Percentiles rank a stretch among this genome's conserved stretches.
Evolutionary conservation across 2,888 invertebrate genomes (phyloP).

Genomic region (Vannuccia rotundouncinata): DNA sequence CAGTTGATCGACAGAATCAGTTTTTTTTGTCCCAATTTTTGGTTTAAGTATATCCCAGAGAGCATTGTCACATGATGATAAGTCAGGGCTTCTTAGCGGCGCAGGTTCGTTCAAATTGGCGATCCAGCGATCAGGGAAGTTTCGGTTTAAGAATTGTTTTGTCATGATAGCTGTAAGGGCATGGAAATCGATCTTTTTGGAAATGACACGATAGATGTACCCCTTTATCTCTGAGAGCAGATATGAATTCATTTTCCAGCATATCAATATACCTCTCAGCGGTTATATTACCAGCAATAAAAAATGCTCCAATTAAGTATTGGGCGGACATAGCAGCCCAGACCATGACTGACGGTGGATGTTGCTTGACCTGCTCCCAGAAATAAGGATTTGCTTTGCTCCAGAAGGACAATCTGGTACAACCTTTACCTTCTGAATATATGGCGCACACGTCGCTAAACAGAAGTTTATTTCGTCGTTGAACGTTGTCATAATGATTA

Average conservation of each 20-base stretch:
- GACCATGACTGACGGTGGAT: slow-evolving; percentile 24
- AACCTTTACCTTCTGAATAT: slow-evolving; percentile 28
- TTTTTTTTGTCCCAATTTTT: neutral
- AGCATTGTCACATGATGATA: slow-evolving; percentile 8
- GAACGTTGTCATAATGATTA: slow-evolving; percentile 32
- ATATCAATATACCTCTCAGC: slow-evolving; percentile 21
- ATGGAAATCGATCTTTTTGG: slow-evolving; percentile 9
- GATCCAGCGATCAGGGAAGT: slow-evolving; percentile 28
- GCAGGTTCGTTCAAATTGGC: neutral
- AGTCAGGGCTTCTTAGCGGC: slow-evolving; percentile 7
- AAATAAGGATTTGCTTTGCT: slow-evolving; percentile 11
- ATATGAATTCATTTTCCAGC: slow-evolving; percentile 20
- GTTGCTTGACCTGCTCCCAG: slow-evolving; percentile 19
- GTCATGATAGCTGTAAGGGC: slow-evolving; percentile 25
- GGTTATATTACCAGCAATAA: neutral
- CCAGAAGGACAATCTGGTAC: slow-evolving; percentile 7
- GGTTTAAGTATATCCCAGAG: slow-evolving; percentile 8
- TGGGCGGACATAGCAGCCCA: slow-evolving; percentile 23
- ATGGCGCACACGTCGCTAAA: slow-evolving; percentile 5
- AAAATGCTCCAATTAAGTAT: slow-evolving; percentile 11
- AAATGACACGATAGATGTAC: slow-evolving; percentile 12
- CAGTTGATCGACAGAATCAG: slow-evolving; percentile 1
- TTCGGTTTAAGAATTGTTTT: slow-evolving; percentile 12
- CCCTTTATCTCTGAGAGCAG: slow-evolving; percentile 5
- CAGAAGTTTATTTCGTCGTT: slow-evolving; percentile 29